Evolutionary conservation across 1,140 invertebrate species (phyloP).

Genomic region (Onthophagus taurus): DNA sequence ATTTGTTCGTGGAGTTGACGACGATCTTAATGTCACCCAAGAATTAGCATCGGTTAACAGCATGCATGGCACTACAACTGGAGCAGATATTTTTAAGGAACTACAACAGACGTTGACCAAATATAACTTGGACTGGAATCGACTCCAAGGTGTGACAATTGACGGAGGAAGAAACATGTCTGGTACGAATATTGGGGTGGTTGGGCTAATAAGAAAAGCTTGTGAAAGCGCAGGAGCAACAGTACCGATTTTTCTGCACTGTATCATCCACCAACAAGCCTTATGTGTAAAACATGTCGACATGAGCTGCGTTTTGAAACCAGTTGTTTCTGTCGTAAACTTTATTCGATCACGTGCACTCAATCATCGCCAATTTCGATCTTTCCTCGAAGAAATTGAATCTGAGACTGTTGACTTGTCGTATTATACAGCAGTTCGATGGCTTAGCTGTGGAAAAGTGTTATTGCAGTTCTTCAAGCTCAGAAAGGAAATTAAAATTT

Average conservation of each 20-base stretch:
- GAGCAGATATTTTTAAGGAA: slow-evolving; percentile 14
- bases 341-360: slow-evolving; percentile 14
- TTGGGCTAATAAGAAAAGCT: slow-evolving; percentile 8
- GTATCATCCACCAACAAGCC: slow-evolving; percentile 6
- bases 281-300: slow-evolving; percentile 11
- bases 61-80: slow-evolving; percentile 11
- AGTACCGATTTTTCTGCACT: too few species aligned
- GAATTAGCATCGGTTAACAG: slow-evolving; percentile 10
- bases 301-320: slow-evolving; percentile 10
- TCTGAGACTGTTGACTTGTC: slow-evolving; percentile 10
- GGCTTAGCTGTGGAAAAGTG: slow-evolving; percentile 16
- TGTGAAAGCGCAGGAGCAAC: too few species aligned
- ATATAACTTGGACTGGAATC: slow-evolving; percentile 9
- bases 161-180: slow-evolving; percentile 31
- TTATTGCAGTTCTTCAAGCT: slow-evolving; percentile 16
- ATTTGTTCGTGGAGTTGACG: too few species aligned
- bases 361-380: slow-evolving; percentile 12
- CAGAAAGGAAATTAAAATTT: slow-evolving; percentile 15
- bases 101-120: slow-evolving; percentile 13
- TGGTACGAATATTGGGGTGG: slow-evolving; percentile 7
- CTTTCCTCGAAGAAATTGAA: slow-evolving; percentile 15
- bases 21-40: slow-evolving; percentile 10
- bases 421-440: slow-evolving; percentile 15
- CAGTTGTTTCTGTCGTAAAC: slow-evolving; percentile 12
- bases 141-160: slow-evolving; percentile 21